Conservation (phyloP, 2,113 vertebrate species). For the Hassar affinis region DNA sequence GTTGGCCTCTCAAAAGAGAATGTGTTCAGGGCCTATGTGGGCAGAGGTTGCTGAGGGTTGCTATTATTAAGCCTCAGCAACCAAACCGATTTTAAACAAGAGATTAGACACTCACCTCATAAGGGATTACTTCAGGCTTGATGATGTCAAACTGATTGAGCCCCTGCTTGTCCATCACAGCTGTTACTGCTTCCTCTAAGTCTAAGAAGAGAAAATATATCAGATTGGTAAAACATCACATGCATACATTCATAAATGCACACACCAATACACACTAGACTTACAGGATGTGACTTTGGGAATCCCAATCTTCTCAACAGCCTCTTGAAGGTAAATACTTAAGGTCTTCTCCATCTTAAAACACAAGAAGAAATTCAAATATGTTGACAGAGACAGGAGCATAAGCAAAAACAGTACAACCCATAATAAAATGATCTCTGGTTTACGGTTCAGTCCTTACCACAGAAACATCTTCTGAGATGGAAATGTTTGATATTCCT, state of each 20-base stretch:
- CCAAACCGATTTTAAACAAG: neutral
- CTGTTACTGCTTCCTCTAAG: constrained; percentile 70
- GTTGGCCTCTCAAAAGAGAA: neutral
- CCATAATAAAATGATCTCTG: neutral
- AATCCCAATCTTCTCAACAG: constrained; percentile 71
- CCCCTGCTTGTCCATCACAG: constrained; percentile 78
- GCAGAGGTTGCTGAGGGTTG: neutral
- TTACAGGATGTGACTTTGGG: constrained; percentile 78
- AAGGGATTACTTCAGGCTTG: constrained; percentile 75
- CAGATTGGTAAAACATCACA: neutral
- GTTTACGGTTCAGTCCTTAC: constrained; percentile 39
- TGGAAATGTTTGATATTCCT: constrained; percentile 28
- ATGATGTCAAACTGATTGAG: constrained; percentile 74
- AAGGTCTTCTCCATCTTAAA: constrained; percentile 57
- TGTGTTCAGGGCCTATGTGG: neutral
- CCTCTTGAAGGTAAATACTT: constrained; percentile 65
- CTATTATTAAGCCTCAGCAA: neutral
- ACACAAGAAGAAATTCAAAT: neutral
- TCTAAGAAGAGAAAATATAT: constrained; percentile 60
- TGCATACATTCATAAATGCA: constrained; percentile 7
- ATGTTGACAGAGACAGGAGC: neutral
- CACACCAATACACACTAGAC: constrained; percentile 48
- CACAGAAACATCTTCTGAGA: constrained; percentile 11
- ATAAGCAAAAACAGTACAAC: neutral
- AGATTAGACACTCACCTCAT: constrained; percentile 63